Conservation (phyloP, 2,113 vertebrate genomes). For the Vidua macroura region DNA sequence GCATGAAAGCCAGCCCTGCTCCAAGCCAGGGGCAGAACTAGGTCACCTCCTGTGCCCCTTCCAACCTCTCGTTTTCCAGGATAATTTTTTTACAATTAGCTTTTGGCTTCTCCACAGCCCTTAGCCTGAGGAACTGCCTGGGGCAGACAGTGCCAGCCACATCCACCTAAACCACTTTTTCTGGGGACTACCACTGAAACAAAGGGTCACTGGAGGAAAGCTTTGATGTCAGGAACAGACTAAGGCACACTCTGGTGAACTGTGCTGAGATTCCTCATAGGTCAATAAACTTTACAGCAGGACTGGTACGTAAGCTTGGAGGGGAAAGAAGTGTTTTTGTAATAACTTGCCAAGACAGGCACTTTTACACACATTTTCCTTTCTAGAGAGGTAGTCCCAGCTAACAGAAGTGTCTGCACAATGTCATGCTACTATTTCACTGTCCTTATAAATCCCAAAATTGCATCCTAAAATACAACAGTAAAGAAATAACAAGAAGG, state of each 20-base stretch:
- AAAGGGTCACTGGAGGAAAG: background rate
- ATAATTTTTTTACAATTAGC: background rate
- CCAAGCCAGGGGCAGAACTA: background rate
- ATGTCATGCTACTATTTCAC: background rate
- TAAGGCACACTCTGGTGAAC: background rate
- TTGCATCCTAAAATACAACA: background rate
- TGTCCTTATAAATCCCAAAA: background rate
- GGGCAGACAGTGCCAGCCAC: background rate
- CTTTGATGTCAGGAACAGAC: slow-evolving; percentile 23
- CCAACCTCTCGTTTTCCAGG: background rate
- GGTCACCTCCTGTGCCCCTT: background rate
- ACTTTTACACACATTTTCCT: background rate
- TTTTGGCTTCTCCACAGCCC: background rate
- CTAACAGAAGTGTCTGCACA: background rate
- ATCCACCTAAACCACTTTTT: background rate
- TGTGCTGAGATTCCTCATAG: background rate
- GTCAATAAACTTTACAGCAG: slow-evolving; percentile 52
- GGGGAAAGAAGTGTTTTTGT: background rate
- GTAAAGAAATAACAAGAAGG: background rate
- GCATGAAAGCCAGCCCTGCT: background rate
- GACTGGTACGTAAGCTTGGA: background rate
- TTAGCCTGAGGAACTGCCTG: background rate
- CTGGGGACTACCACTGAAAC: background rate
- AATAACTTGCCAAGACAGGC: background rate
- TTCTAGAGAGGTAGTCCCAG: background rate